phyloP scores from a whole-genome alignment of 2,888 invertebrate genomes.

The Drosophila setosimentum region DNA sequence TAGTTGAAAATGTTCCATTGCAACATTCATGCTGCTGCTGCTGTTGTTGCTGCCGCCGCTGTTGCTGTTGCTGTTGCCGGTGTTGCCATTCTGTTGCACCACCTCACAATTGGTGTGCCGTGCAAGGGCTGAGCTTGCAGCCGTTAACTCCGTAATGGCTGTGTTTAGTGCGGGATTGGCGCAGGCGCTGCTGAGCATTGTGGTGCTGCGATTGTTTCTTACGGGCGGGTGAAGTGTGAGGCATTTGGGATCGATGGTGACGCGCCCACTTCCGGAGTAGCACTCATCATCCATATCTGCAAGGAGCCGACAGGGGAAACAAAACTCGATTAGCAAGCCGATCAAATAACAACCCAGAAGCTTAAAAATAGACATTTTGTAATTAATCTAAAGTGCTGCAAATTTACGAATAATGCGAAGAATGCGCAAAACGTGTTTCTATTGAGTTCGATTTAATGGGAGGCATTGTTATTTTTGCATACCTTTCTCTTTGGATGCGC shows the following conservation, averaged over 20 bases:
- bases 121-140: conserved; percentile 38
- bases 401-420: background rate
- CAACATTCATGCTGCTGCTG: conserved; percentile 37
- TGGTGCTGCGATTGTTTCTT: conserved; percentile 55
- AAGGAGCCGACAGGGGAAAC: conserved; percentile 10
- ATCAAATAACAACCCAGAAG: background rate
- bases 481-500: background rate
- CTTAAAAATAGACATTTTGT: background rate
- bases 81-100: conserved; percentile 32
- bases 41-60: conserved; percentile 28
- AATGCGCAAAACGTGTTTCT: background rate
- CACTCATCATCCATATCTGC: conserved; percentile 96
- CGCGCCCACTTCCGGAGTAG: conserved; percentile 88
- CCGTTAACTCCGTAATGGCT: conserved; percentile 56
- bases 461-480: background rate
- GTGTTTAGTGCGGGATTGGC: conserved; percentile 62
- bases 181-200: conserved; percentile 61
- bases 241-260: conserved; percentile 81
- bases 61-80: conserved; percentile 28
- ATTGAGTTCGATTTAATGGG: conserved; percentile 1
- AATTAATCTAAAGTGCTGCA: background rate
- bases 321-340: background rate
- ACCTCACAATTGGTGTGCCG: conserved; percentile 25
- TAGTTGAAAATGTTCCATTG: conserved; percentile 78
- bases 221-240: conserved; percentile 70